Evolutionary conservation across 2,888 invertebrate genomes (phyloP).

Genomic region (Cotesia congregata): DNA sequence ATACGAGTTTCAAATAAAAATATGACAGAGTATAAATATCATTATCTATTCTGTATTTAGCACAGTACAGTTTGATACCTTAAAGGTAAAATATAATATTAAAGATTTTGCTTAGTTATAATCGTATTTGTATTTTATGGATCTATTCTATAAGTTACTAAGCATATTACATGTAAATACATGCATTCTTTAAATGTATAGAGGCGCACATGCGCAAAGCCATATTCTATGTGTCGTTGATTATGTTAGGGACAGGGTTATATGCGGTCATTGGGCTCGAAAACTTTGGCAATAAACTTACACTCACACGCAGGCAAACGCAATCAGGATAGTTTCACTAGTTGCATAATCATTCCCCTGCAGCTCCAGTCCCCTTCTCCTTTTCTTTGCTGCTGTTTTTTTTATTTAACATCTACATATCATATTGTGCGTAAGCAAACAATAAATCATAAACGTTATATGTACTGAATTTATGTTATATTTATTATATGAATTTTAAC

Average conservation of each 20-base stretch:
- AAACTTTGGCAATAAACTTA: constrained; percentile 71
- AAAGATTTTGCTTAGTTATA: not conserved
- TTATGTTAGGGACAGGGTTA: constrained; percentile 62
- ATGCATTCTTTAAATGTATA: not conserved
- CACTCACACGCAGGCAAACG: constrained; percentile 61
- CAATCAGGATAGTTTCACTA: constrained; percentile 67
- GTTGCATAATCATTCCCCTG: constrained; percentile 56
- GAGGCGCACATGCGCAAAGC: constrained; percentile 9
- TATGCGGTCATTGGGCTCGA: constrained; percentile 69
- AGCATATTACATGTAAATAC: not conserved
- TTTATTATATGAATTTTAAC: not conserved
- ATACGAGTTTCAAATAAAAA: too few species aligned
- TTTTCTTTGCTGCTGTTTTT: constrained; percentile 7
- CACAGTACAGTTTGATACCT: too few species aligned
- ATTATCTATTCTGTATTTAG: not conserved
- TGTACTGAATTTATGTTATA: not conserved
- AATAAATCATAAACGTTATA: constrained; percentile 6
- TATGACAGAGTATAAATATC: too few species aligned
- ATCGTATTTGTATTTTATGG: not conserved
- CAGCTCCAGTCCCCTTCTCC: not conserved
- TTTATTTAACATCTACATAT: not conserved
- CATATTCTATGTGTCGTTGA: constrained; percentile 7
- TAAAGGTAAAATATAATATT: not conserved
- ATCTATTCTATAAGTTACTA: too few species aligned
- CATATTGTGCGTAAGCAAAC: not conserved